Conservation (phyloP, 2,888 invertebrate species). For the Plutella xylostella region DNA sequence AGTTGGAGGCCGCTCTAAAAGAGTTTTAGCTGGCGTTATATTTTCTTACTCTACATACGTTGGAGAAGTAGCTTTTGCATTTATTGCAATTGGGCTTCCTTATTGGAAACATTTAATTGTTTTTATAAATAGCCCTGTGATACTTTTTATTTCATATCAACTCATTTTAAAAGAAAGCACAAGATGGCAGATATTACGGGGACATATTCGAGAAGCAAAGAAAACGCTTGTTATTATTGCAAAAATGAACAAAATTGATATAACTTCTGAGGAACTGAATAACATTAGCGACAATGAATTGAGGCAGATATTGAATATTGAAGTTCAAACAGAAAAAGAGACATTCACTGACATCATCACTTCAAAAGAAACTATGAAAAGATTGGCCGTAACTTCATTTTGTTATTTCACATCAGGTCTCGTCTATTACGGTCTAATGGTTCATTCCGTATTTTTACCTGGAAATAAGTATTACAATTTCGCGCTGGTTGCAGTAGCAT, state of each 20-base stretch:
- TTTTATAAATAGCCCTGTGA: slow-evolving; percentile 36
- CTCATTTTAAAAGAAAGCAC: slow-evolving; percentile 41
- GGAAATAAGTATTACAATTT: slow-evolving; percentile 53
- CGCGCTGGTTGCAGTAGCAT: slow-evolving; percentile 35
- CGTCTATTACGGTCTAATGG: slow-evolving; percentile 41
- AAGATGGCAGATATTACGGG: slow-evolving; percentile 47
- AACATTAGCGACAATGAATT: slow-evolving; percentile 35
- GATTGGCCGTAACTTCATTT: slow-evolving; percentile 37
- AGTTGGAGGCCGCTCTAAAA: slow-evolving; percentile 45
- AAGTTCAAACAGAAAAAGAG: slow-evolving; percentile 38
- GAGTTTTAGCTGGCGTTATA: slow-evolving; percentile 42
- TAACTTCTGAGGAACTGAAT: slow-evolving; percentile 33
- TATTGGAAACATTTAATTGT: slow-evolving; percentile 46
- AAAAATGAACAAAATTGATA: slow-evolving; percentile 35
- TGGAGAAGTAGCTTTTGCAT: slow-evolving; percentile 44
- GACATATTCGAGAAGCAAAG: slow-evolving; percentile 37
- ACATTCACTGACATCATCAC: slow-evolving; percentile 35
- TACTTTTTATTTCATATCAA: slow-evolving; percentile 33
- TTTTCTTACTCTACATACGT: slow-evolving; percentile 46
- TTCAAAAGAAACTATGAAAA: slow-evolving; percentile 43
- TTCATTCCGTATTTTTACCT: slow-evolving; percentile 42
- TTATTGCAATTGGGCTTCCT: slow-evolving; percentile 38
- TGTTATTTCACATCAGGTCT: slow-evolving; percentile 50
- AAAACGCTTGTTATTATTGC: slow-evolving; percentile 32
- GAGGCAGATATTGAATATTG: slow-evolving; percentile 33